phyloP scores from a whole-genome alignment of 2,888 invertebrate genomes.

The Uloborus plumipes region DNA sequence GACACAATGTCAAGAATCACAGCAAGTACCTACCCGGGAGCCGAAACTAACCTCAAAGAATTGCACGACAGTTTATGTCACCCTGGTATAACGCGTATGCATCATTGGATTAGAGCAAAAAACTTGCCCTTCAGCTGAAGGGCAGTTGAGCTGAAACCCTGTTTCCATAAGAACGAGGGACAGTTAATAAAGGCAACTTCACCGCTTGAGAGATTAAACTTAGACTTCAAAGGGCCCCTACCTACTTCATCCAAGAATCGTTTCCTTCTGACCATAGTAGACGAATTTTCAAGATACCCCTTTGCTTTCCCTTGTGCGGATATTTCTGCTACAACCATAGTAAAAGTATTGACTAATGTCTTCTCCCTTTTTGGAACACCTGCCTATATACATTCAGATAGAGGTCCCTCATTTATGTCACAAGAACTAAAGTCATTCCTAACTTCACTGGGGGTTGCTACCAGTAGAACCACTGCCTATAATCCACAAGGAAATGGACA shows the following conservation, averaged over 20 bases:
- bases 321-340: constrained; percentile 33
- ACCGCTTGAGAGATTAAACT: constrained; percentile 65
- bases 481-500: constrained; percentile 63
- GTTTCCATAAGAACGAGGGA: constrained; percentile 12
- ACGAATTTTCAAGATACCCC: constrained; percentile 66
- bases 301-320: constrained; percentile 65
- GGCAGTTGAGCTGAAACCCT: constrained; percentile 51
- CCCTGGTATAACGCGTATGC: constrained; percentile 52
- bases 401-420: constrained; percentile 65
- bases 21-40: constrained; percentile 4
- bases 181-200: constrained; percentile 65
- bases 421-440: constrained; percentile 63
- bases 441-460: constrained; percentile 38
- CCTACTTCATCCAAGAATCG: constrained; percentile 60
- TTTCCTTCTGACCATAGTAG: constrained; percentile 65
- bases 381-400: constrained; percentile 62
- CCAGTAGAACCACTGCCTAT: constrained; percentile 62
- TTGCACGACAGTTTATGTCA: constrained; percentile 63
- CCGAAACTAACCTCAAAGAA: constrained; percentile 10
- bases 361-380: constrained; percentile 65
- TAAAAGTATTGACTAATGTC: constrained; percentile 54
- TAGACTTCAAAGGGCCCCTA: constrained; percentile 26
- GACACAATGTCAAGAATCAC: constrained; percentile 49
- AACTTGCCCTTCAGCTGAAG: constrained; percentile 52
- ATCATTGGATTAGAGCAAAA: constrained; percentile 48